phyloP scores from a whole-genome alignment of 2,797 vertebrate genomes.

The Coranthus polyacanthus region DNA sequence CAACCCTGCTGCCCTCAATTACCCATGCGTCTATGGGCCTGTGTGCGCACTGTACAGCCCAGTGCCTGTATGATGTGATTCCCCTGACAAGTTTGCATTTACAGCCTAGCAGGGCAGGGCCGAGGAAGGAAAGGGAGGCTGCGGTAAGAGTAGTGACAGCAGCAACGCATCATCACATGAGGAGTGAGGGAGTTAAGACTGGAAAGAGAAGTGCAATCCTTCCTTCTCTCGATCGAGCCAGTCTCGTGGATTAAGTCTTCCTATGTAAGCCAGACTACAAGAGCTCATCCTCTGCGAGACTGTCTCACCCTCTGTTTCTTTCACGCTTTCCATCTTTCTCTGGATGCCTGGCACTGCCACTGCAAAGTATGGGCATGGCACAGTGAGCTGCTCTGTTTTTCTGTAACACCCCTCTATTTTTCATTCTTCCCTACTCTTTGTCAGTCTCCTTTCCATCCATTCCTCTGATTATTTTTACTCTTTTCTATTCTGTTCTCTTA shows the following conservation, averaged over 20 bases:
- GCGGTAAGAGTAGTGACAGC: conserved; percentile 30
- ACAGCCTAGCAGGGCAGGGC: conserved; percentile 10
- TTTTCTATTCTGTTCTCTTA: conserved; percentile 7
- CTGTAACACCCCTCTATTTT: conserved; percentile 20
- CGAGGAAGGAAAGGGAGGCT: not conserved
- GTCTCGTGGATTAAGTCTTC: conserved; percentile 79
- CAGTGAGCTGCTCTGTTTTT: conserved; percentile 57
- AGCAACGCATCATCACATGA: conserved; percentile 49
- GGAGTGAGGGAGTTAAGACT: conserved; percentile 39
- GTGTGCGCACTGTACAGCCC: conserved; percentile 28
- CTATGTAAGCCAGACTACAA: conserved; percentile 68
- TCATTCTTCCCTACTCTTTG: conserved; percentile 16
- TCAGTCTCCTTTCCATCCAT: not conserved
- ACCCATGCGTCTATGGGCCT: conserved; percentile 1
- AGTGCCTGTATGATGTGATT: conserved; percentile 54
- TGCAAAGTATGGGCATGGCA: conserved; percentile 32
- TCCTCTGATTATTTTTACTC: not conserved
- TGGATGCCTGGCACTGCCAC: conserved; percentile 46
- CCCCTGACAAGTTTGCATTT: conserved; percentile 56
- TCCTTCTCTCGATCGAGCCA: conserved; percentile 61
- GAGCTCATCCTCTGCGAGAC: conserved; percentile 64
- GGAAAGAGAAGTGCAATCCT: conserved; percentile 50
- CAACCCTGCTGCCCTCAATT: conserved; percentile 33
- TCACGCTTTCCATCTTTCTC: conserved; percentile 23
- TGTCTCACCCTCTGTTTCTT: conserved; percentile 34